A percentile compares a stretch with the other conserved stretches of the same genome.
These are phyloP conservation scores for Wiebesia pumilae DNA, from an alignment of 1,140 invertebrate genomes.

Conservation along the genomic window DNA sequence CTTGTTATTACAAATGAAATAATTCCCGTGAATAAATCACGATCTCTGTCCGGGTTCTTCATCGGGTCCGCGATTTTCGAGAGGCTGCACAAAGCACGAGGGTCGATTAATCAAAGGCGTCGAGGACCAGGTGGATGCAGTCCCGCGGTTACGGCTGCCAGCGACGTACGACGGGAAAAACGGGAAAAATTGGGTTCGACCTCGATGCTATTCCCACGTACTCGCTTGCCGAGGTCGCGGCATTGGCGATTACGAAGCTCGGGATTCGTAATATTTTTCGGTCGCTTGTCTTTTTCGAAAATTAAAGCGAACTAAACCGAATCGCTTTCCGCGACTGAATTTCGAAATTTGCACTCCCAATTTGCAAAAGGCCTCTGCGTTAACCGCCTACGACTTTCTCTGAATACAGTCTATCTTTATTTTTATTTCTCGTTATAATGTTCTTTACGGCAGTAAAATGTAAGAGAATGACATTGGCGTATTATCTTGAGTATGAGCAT, in stretches of 20 bases:
- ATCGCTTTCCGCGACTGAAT: too few species aligned
- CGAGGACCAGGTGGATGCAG: slow-evolving; percentile 26
- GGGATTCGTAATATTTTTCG: too few species aligned
- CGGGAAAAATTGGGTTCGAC: too few species aligned
- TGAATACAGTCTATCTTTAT: background rate
- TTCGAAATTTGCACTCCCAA: background rate
- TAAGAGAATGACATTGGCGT: background rate
- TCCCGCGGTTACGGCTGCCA: background rate
- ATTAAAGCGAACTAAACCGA: too few species aligned
- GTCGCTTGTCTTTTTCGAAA: too few species aligned
- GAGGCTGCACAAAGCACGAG: background rate
- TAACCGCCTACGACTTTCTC: background rate
- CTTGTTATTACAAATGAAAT: slow-evolving; percentile 51
- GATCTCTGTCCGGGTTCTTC: slow-evolving; percentile 20
- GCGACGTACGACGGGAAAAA: background rate
- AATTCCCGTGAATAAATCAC: slow-evolving; percentile 48
- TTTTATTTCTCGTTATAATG: background rate
- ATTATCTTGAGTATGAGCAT: slow-evolving; percentile 1
- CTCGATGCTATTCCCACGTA: background rate
- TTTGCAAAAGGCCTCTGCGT: background rate
- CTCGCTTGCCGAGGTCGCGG: too few species aligned
- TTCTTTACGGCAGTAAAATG: background rate
- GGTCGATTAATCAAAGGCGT: slow-evolving; percentile 41
- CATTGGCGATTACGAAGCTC: too few species aligned
- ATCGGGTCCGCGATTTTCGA: slow-evolving; percentile 21